These are phyloP conservation scores for Gambusia affinis DNA, from an alignment of 2,113 vertebrate species.

Conservation along the genomic window DNA sequence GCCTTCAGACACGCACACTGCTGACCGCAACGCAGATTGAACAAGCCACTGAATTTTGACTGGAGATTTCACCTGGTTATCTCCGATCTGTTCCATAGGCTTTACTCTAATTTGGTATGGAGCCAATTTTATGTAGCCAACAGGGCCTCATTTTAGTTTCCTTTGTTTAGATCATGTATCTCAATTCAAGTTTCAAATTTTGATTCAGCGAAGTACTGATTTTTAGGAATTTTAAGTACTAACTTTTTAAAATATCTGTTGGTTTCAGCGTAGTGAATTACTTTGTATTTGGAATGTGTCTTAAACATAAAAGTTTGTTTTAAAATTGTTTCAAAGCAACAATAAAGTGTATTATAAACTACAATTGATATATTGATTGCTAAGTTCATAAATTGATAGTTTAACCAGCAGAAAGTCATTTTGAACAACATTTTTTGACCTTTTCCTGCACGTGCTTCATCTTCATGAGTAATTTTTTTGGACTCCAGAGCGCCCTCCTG, in stretches of 20 bases:
- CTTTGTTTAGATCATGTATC: not conserved
- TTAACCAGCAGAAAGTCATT: not conserved
- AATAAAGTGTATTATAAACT: not conserved
- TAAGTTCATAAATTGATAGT: not conserved
- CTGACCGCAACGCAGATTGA: not conserved
- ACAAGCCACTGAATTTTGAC: not conserved
- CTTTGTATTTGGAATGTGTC: not conserved
- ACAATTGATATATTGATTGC: not conserved
- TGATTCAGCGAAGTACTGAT: too few species aligned
- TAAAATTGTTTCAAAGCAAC: not conserved
- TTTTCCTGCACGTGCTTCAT: not conserved
- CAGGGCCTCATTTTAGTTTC: too few species aligned
- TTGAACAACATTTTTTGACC: not conserved
- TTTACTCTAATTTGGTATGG: too few species aligned
- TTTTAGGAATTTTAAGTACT: too few species aligned
- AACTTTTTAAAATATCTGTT: too few species aligned
- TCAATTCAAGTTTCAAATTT: not conserved
- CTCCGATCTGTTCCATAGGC: not conserved
- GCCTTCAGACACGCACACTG: conserved; percentile 8
- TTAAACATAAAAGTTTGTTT: not conserved
- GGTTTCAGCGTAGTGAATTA: too few species aligned
- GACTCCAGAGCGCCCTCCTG: not conserved
- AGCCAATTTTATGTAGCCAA: too few species aligned
- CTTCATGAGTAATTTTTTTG: not conserved
- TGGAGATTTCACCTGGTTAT: not conserved